phyloP scores from a whole-genome alignment of 1,140 invertebrate genomes.

The Drosophila kepulauana region DNA sequence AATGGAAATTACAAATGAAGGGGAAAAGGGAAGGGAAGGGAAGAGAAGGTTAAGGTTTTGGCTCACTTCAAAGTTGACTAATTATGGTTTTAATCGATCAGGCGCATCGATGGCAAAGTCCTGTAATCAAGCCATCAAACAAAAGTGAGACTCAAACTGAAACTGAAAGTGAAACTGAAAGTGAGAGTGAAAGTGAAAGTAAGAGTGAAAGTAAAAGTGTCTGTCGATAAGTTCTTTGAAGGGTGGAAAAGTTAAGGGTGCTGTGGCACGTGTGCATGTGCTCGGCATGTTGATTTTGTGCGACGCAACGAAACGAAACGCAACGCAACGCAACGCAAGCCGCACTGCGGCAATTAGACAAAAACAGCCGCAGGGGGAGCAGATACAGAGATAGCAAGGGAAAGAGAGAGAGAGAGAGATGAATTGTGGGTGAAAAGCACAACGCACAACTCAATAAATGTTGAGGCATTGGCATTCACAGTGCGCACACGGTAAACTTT shows the following conservation, averaged over 20 bases:
- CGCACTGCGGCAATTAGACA: slow-evolving; percentile 65
- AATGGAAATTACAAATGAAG: slow-evolving; percentile 46
- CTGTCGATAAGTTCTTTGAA: slow-evolving; percentile 23
- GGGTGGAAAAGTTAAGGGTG: background rate
- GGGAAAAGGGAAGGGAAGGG: too few relatives aligned
- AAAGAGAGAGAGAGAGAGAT: background rate
- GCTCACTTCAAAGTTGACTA: slow-evolving; percentile 68
- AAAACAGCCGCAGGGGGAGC: slow-evolving; percentile 29
- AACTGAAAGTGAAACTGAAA: slow-evolving; percentile 16
- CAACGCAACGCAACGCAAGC: slow-evolving; percentile 4
- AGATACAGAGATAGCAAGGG: background rate
- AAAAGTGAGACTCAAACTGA: slow-evolving; percentile 16
- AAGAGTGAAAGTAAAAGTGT: slow-evolving; percentile 20
- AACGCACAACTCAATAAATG: slow-evolving; percentile 11
- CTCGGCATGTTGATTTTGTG: slow-evolving; percentile 63
- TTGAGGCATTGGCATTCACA: slow-evolving; percentile 16
- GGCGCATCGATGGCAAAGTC: slow-evolving; percentile 38
- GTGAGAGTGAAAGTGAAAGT: slow-evolving; percentile 1
- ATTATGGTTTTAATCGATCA: slow-evolving; percentile 78
- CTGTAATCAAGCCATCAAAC: slow-evolving; percentile 57
- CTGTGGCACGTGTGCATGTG: slow-evolving; percentile 48
- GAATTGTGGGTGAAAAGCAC: background rate
- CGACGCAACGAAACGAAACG: slow-evolving; percentile 30
- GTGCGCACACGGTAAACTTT: background rate
- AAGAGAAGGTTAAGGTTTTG: background rate